A percentile compares a stretch with the other conserved stretches of the same genome.
Conservation (phyloP, 1,140 invertebrate genomes). For the Trachelipus rathkii region DNA sequence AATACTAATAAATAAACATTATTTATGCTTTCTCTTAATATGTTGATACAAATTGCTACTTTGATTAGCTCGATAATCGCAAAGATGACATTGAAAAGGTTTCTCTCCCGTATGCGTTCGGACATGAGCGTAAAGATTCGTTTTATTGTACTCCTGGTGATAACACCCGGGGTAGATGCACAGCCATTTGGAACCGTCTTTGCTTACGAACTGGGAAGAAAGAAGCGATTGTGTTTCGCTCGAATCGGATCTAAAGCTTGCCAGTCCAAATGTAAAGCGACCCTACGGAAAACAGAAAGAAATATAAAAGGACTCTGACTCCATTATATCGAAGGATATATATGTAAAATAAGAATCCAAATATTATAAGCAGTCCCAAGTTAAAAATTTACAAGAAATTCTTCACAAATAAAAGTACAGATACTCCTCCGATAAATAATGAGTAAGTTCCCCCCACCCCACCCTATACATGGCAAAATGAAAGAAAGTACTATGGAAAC, state of each 20-base stretch:
- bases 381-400: too few species aligned
- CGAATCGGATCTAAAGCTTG: background rate
- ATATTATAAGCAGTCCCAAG: too few species aligned
- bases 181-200: background rate
- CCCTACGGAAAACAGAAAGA: background rate
- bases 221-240: too few species aligned
- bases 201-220: background rate
- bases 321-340: too few species aligned
- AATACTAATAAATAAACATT: too few species aligned
- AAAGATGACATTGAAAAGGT: constrained; percentile 23
- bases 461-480: too few species aligned
- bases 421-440: too few species aligned
- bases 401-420: too few species aligned
- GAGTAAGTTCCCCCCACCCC: too few species aligned
- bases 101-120: constrained; percentile 23
- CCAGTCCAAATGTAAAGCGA: background rate
- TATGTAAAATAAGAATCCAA: too few species aligned
- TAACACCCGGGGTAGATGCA: background rate
- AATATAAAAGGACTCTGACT: background rate
- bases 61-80: constrained; percentile 19
- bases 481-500: too few species aligned
- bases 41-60: constrained; percentile 25
- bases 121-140: constrained; percentile 22
- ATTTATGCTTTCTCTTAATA: background rate
- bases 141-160: constrained; percentile 1